Evolutionary conservation across 2,888 invertebrate genomes (phyloP), one percentile per base, ranked within the genome.

Genomic region (Himalopsyche kuldschensis): DNA sequence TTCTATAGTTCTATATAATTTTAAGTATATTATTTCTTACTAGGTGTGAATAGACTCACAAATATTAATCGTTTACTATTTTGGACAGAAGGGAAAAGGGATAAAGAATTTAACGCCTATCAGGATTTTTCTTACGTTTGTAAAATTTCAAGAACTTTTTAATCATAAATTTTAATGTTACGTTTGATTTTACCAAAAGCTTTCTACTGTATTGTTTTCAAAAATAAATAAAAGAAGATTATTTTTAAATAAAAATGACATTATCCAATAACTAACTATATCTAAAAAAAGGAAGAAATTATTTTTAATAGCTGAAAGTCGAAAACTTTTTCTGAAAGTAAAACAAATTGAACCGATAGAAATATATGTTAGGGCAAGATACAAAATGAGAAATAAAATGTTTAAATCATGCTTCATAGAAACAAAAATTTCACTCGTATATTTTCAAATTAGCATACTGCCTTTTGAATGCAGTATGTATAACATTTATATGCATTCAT

Each of bases 21-120:
- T 69, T 27, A 69, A 69, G 27, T 69, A 69, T 27, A 27, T 27
- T 69, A 69, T 69, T 69, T 27, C 24, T 69, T 75, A 48, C 83
- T 83, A 83, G 63, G 75, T 81, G 79, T 81, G 78, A 82, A 47
- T 46, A 78, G 31, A 78, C 55, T 81, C 80, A 69, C 81, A 77
- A 80, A 27, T 78, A 41, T 47, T 32, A 81, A 75, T 75, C 79
- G 48, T 79, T 84, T 75, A 84, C 63, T 81, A 69, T 76, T 80
- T 84, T 84, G 84, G 84, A 84, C 84, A 84, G 84, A 84, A 81
- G 84, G 84, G 84, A 84, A 84, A 84, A 81, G 84, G 84, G 80
- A 27, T 69, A 69, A 69, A 69, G 69, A 69, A 69, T 69, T 24
- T 69, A 69, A 69, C 5, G 69, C 69, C 69, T 69, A 69, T 30